Evolutionary conservation across 2,797 vertebrate species (phyloP).

Genomic region (Arremon aurantiirostris): DNA sequence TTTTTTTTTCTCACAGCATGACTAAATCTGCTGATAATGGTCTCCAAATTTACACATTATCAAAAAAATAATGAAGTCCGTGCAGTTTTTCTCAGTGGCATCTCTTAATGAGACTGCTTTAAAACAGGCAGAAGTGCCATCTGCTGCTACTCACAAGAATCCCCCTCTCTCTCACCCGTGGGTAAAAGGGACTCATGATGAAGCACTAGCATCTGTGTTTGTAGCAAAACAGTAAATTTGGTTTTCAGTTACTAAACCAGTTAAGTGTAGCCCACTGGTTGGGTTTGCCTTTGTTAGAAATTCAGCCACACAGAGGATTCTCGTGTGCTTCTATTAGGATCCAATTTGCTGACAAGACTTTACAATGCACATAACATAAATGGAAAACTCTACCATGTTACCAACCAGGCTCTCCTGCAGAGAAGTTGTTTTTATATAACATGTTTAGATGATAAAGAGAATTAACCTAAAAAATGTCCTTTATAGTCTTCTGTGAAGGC

Average conservation of each 20-base stretch:
- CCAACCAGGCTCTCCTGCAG: neutral
- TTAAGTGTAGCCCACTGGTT: neutral
- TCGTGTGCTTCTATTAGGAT: neutral
- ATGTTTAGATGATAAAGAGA: neutral
- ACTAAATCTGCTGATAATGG: neutral
- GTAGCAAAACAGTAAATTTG: neutral
- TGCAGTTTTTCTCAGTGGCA: neutral
- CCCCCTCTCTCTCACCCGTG: neutral
- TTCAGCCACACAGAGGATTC: neutral
- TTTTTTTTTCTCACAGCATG: neutral
- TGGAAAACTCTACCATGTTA: rapidly evolving
- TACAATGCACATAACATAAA: neutral
- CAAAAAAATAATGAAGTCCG: neutral
- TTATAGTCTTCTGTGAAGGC: neutral
- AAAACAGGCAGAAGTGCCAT: slow-evolving; percentile 22
- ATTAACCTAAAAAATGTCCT: neutral
- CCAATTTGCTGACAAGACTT: neutral
- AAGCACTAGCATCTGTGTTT: slow-evolving; percentile 11
- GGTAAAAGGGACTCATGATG: neutral
- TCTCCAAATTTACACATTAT: neutral
- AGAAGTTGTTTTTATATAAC: neutral
- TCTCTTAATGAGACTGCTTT: neutral
- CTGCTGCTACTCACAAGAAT: slow-evolving; percentile 17
- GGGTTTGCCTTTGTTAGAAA: neutral
- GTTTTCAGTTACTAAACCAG: neutral